Evolutionary conservation across 2,888 invertebrate genomes (phyloP), one percentile per base, ranked within the genome.

Genomic region (Polymixis lichenea): DNA sequence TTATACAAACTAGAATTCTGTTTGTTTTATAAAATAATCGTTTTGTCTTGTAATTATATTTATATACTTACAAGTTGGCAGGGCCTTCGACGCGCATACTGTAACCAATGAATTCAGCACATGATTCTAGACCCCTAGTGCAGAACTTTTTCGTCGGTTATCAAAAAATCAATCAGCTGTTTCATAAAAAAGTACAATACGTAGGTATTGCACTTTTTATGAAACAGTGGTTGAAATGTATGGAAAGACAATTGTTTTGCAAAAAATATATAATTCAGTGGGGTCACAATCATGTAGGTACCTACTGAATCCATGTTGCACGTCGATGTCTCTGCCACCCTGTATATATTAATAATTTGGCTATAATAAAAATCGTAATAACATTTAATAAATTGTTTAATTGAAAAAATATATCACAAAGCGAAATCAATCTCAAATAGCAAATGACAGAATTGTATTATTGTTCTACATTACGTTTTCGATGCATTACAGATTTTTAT

Each of bases 321-420:
- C 1, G 43, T 46, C 13, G 11, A 11, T 46, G 11, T 13, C 43
- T 1, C 13, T 11, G 9, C 43, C 8, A 46, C 43, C 8, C 11
- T 46, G 11, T 46, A 38, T 38, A n/a, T 17, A 64, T 19, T 22
- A 43, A 17, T 19, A 38, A 17, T 61, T 28, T 7, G 1, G 28
- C 38, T 11, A 4, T 25, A 82, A 68, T 55, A 55, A 80, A 69
- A 83, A 67, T 19, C 49, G 5, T 43, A 17, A 58, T 7, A 81
- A 67, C 65, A 61, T 68, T 69, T 46, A 43, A 75, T 62, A 72
- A 78, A 72, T 51, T 19, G 28, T 86, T 84, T 84, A 84, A 82
- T 86, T 72, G 22, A 70, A 84, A 86, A 87, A 80, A 78, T 64
- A 65, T 60, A 61, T 78, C 61, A 75, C 62, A 86, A 83, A 86